Evolutionary conservation across 1,140 invertebrate species (phyloP), one percentile per base, ranked within the genome.

Genomic region (Apis laboriosa): DNA sequence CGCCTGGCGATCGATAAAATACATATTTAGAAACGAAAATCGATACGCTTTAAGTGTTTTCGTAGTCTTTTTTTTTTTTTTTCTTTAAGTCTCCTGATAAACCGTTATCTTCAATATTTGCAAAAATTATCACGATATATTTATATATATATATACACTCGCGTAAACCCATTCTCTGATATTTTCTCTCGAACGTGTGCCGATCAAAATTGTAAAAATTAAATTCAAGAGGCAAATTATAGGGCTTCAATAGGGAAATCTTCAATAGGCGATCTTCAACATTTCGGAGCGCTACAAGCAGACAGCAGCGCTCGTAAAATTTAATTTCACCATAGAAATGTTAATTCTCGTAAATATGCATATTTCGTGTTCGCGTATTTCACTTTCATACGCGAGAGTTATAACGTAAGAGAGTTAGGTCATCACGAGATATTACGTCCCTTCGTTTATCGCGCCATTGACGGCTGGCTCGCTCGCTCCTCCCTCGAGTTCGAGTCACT

Each of bases 331-430:
- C 70, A 71, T 66, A 56, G 60, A 66, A 66, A 74, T 66, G 71
- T 80, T 80, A 74, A 80, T 74, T 56, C 51, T 64, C 78, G 51
- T 74, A 66, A 74, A 80, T 80, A 74, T 66, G 70, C 61, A 66
- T 66, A 74, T 74, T 66, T 66, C 51, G 28, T 15, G n/a, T n/a
- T 7, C n/a, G 9, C 15, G 15, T 64, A 60, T 19, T 64, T 24
- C 53, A 4, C 49, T 74, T 80, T 73, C 53, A 24, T n/a, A 49
- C 21, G 12, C 2, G 53, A 13, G 53, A 13, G 34, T 7, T 43
- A 7, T 43, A 43, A 13, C 12, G 34, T 72, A 72, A 72, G 56
- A 63, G 71, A 43, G 2, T 21, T 76, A n/a, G 55, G 67, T 81
- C 63, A 53, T 43, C 19, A 13, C 9, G 21, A 55, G 67, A 43